Percentiles rank a stretch among this genome's conserved stretches.
These are phyloP conservation scores for Epirrita christyi DNA, from an alignment of 2,888 invertebrate species.

Conservation along the genomic window DNA sequence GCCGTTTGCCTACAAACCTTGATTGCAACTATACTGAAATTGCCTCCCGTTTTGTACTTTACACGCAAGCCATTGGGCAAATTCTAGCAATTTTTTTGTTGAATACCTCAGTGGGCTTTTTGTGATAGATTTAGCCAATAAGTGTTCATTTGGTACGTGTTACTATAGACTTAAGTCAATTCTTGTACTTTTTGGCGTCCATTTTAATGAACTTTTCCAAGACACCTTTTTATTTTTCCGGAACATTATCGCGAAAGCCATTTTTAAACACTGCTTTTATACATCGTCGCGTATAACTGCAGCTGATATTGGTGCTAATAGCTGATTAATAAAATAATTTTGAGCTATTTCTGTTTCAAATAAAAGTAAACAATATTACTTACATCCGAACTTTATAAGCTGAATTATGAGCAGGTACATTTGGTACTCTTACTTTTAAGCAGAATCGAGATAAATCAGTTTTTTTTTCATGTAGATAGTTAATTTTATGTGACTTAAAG, in stretches of 20 bases:
- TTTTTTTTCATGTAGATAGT: conserved; percentile 62
- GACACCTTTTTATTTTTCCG: conserved; percentile 28
- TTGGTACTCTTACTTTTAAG: conserved; percentile 29
- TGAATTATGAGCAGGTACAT: conserved; percentile 14
- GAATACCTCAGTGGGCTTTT: conserved; percentile 81
- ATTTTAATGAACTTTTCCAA: conserved; percentile 46
- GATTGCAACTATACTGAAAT: too few relatives aligned
- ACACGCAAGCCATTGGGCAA: too few relatives aligned
- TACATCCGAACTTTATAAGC: conserved; percentile 8
- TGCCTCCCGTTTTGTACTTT: too few relatives aligned
- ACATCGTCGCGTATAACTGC: conserved; percentile 63
- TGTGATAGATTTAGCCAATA: conserved; percentile 84
- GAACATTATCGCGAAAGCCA: conserved; percentile 39
- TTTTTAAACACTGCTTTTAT: conserved; percentile 58
- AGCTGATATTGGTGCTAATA: conserved; percentile 83
- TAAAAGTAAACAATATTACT: conserved; percentile 13
- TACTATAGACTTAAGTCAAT: conserved; percentile 66
- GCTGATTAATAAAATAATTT: conserved; percentile 44
- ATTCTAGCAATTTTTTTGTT: conserved; percentile 59
- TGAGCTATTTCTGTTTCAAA: conserved; percentile 24
- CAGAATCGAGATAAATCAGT: conserved; percentile 32
- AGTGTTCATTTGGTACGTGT: conserved; percentile 80
- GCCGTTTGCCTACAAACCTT: too few relatives aligned
- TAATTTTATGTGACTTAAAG: conserved; percentile 71
- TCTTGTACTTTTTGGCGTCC: conserved; percentile 76